phyloP scores from a whole-genome alignment of 2,113 vertebrate genomes.

The Thunnus maccoyii region DNA sequence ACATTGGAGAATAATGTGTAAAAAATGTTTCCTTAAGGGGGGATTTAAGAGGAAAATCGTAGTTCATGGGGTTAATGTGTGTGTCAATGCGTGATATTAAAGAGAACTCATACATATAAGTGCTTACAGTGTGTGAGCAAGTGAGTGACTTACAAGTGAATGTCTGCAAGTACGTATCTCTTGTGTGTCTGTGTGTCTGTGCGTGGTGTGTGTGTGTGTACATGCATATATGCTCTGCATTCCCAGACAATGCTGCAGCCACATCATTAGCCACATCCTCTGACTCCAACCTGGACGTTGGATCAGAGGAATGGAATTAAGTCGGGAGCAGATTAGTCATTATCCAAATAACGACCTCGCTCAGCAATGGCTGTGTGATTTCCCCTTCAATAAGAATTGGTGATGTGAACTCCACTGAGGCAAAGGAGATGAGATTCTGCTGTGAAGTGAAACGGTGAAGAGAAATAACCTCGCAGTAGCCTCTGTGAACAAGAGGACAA shows the following conservation, averaged over 20 bases:
- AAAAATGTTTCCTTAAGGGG: not conserved
- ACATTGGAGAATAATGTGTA: conserved; percentile 2
- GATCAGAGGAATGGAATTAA: conserved; percentile 74
- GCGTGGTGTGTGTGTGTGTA: not conserved
- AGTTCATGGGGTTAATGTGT: conserved; percentile 21
- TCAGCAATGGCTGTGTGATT: conserved; percentile 64
- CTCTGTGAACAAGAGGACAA: conserved; percentile 33
- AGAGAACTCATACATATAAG: conserved; percentile 30
- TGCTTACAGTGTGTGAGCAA: conserved; percentile 41
- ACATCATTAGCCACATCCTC: conserved; percentile 78
- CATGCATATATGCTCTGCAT: conserved; percentile 22
- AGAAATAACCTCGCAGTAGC: conserved; percentile 54
- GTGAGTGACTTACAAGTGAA: conserved; percentile 38
- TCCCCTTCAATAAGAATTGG: conserved; percentile 81
- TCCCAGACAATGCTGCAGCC: conserved; percentile 63
- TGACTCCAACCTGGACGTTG: conserved; percentile 70
- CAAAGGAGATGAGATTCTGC: conserved; percentile 73
- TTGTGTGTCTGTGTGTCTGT: conserved; percentile 7
- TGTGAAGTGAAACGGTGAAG: conserved; percentile 59
- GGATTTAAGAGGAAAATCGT: not conserved
- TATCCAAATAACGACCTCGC: conserved; percentile 77
- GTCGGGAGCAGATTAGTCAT: conserved; percentile 75
- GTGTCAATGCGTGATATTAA: conserved; percentile 19
- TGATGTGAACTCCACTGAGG: conserved; percentile 73
- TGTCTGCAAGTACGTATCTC: conserved; percentile 16